Base-by-base conservation (phyloP, 2,888 invertebrate species). In the Cryptosula pallasiana region DNA sequence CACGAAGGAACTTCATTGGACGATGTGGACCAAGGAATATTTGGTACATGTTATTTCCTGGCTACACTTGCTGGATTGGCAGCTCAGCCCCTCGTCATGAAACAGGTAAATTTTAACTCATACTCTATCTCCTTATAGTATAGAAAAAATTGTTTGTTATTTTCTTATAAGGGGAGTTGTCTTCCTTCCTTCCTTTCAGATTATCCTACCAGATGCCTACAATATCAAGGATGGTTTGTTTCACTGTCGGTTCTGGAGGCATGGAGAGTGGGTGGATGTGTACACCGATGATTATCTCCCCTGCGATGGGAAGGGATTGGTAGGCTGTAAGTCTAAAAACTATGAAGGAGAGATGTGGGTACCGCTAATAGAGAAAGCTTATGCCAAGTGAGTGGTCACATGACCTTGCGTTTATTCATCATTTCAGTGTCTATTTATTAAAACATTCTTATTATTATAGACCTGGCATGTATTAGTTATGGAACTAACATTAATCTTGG, bases 31-130 rank as follows among this genome's bases (percentile, higher is more conserved):
- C 82, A 82, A 72, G 81, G 82, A 1, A 74, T 76, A 9, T 79
- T 78, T 5, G 82, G 81, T 2, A 80, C 81, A 0, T 82, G 82
- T 73, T 82, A 80, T 79, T 82, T 81, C 75, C 74, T 82, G 20
- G 79, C 81, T 1, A 77, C 79, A 71, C 78, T 81, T 2, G 77
- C 80, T 32, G 76, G 77, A 58, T 72, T 82, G 35, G 76, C 77
- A 0, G 75, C 77, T 13, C 45, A 72, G 45, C 69, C 72, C 1
- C 72, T 72, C 23, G 74, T 79, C n/a, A 73, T 82, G 9, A 75
- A 76, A 13, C 77, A 78, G 76, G 81, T 81, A 75, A 72, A 73
- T 45, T 5, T n/a, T n/a, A n/a, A n/a, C n/a, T n/a, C n/a, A n/a
- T n/a, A n/a, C n/a, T n/a, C n/a, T n/a, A n/a, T n/a, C n/a, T n/a